Conservation (phyloP, 2,113 vertebrate species). For the Psephotus haematonotus region DNA sequence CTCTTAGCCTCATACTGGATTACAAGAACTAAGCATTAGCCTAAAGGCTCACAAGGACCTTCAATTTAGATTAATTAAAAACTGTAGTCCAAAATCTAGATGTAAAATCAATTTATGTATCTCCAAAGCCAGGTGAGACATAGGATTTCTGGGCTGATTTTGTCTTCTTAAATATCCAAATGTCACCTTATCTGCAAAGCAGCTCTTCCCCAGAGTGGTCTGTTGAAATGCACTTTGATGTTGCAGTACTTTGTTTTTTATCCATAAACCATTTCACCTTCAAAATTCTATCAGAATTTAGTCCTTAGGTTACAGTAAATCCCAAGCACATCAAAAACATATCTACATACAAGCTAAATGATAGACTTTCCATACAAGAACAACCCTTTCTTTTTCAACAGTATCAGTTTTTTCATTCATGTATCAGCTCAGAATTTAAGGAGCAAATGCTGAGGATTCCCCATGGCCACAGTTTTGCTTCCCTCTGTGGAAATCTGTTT, state of each 20-base stretch:
- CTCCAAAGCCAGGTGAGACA: not conserved
- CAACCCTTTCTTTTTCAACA: not conserved
- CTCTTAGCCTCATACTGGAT: not conserved
- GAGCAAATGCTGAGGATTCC: constrained; percentile 29
- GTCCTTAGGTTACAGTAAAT: not conserved
- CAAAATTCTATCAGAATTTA: not conserved
- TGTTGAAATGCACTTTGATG: not conserved
- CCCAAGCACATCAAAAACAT: not conserved
- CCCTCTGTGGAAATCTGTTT: constrained; percentile 19
- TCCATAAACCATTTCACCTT: constrained; percentile 26
- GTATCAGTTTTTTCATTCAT: not conserved
- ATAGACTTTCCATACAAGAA: not conserved
- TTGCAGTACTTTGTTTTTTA: not conserved
- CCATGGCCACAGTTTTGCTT: not conserved
- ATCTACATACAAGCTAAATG: not conserved
- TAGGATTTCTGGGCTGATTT: not conserved
- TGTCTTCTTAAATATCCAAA: not conserved
- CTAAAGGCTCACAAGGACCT: not conserved
- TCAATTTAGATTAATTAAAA: not conserved
- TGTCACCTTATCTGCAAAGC: not conserved
- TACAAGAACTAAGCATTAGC: not conserved
- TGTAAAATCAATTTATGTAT: not conserved
- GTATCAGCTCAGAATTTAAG: not conserved
- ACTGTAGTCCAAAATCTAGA: not conserved
- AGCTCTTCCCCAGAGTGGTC: not conserved